Evolutionary conservation across 2,113 vertebrate genomes (phyloP), one percentile per base, ranked within the genome.

Genomic region (Hemibagrus wyckioides): DNA sequence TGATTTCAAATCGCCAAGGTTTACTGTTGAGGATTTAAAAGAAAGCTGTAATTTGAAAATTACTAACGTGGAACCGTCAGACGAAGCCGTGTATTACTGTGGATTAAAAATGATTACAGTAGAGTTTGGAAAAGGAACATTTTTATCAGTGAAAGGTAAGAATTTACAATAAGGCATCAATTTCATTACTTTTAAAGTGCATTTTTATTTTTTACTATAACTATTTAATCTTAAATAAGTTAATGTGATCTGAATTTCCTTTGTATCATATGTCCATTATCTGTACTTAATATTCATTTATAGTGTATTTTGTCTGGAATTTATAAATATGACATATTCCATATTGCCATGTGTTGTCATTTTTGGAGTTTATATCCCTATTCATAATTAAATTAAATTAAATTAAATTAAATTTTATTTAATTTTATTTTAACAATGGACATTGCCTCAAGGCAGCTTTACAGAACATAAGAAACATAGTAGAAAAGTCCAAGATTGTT

Each of bases 91-190:
- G 36, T 88, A 84, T 41, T 79, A 84, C 39, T 88, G 86, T 71
- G 86, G 82, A 41, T 33, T 67, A 67, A 67, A 67, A 33, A 6
- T 23, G 65, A 69, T 30, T 23, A 9, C 15, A 19, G 25, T 36
- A 15, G 19, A 33, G 33, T 88, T 88, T 84, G 86, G 73, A 80
- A 88, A 10, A 67, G 86, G 86, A 80, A 80, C 73, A 69, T 83
- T 69, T 57, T 52, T 88, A 54, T 57, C 65, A 44, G 25, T 84
- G 56, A 69, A 48, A 88, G 86, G 86, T 87, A 52, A 33, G 80
- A 50, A 30, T 41, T 83, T 87, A n/a, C n/a, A n/a, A 0, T 33
- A 33, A 63, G 28, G 9, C 63, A 33, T 30, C 14, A 67, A 4
- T 33, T 61, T 33, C 30, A 33, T 6, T 33, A 2, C 15, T 17